phyloP scores from a whole-genome alignment of 2,888 invertebrate species.

The Crematogaster levior region DNA sequence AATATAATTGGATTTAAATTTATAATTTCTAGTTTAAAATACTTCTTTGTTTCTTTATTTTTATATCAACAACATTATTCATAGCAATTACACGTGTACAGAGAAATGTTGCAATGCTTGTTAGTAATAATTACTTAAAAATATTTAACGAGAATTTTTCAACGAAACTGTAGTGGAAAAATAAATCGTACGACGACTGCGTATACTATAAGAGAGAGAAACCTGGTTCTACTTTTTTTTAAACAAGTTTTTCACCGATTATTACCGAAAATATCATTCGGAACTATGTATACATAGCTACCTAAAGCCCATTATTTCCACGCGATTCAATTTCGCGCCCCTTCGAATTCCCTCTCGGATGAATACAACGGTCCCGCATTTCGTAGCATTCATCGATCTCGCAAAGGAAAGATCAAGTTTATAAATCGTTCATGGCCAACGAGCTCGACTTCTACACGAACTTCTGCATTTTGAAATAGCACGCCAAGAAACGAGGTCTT shows the following conservation, averaged over 20 bases:
- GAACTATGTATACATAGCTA: background rate
- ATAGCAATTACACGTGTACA: background rate
- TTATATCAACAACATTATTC: background rate
- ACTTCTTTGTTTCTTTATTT: background rate
- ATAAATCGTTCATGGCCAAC: constrained; percentile 9
- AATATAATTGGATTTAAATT: background rate
- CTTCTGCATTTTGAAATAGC: constrained; percentile 31
- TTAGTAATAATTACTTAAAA: background rate
- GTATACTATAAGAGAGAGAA: background rate
- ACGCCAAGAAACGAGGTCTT: background rate
- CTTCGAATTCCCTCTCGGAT: background rate
- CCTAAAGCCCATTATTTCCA: constrained; percentile 4
- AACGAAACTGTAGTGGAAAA: background rate
- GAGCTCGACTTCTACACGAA: constrained; percentile 1
- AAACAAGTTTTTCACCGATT: background rate
- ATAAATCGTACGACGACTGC: background rate
- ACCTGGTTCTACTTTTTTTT: background rate
- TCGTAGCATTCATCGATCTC: background rate
- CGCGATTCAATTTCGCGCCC: constrained; percentile 5
- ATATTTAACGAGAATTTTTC: background rate
- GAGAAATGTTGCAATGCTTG: background rate
- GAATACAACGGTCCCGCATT: background rate
- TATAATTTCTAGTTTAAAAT: constrained; percentile 6
- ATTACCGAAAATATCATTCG: background rate
- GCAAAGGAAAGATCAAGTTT: constrained; percentile 39